Conservation (phyloP, 2,888 invertebrate species). For the Agrotis ipsilon region DNA sequence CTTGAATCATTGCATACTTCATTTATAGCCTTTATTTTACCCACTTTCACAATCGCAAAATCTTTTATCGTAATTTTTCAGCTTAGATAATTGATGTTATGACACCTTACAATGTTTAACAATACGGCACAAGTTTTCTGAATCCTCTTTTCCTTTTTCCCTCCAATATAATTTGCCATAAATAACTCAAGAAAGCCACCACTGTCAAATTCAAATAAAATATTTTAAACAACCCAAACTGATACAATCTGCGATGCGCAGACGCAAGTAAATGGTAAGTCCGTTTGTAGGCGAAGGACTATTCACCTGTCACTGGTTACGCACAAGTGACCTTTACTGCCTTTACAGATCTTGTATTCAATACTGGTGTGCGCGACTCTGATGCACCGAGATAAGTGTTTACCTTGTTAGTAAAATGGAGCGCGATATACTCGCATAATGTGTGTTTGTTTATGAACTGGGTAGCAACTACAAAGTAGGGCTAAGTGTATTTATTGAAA, state of each 20-base stretch:
- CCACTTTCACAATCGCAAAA: too few species aligned
- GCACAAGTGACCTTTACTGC: conserved; percentile 51
- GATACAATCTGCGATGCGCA: conserved; percentile 51
- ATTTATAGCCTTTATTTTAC: too few species aligned
- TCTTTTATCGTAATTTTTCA: too few species aligned
- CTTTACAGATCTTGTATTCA: conserved; percentile 41
- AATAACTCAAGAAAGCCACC: not conserved
- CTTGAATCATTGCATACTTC: too few species aligned
- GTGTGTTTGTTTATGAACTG: conserved; percentile 2
- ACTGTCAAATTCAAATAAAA: conserved; percentile 20
- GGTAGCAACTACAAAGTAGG: not conserved
- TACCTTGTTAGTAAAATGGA: conserved; percentile 45
- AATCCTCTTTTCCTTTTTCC: too few species aligned
- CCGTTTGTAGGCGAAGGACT: conserved; percentile 61
- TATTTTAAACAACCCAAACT: conserved; percentile 41
- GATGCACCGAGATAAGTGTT: conserved; percentile 42
- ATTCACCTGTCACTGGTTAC: conserved; percentile 58
- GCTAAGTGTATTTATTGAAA: not conserved
- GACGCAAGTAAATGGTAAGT: conserved; percentile 49
- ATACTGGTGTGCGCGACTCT: conserved; percentile 25
- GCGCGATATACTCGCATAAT: conserved; percentile 11
- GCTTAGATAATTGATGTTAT: too few species aligned
- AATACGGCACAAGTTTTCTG: too few species aligned
- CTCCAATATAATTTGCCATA: not conserved
- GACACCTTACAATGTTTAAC: too few species aligned